Conservation (phyloP, 2,888 invertebrate species). For the Platycnemis pennipes region DNA sequence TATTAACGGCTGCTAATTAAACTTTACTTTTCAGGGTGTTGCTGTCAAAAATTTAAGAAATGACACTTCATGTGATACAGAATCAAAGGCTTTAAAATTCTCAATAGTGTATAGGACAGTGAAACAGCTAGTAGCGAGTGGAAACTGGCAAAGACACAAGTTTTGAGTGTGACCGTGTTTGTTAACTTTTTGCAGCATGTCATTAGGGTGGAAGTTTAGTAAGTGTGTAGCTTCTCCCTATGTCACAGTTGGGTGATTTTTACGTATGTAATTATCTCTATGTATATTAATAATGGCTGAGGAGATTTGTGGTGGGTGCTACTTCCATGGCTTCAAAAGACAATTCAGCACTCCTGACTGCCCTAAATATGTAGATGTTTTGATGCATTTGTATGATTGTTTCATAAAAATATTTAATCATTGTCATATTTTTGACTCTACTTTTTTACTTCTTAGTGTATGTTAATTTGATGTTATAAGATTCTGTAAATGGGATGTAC, state of each 20-base stretch:
- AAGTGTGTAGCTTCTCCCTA: not conserved
- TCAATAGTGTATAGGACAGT: not conserved
- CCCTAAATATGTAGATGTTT: constrained; percentile 5
- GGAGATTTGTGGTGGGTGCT: constrained; percentile 7
- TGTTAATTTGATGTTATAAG: constrained; percentile 1
- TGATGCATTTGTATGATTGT: constrained; percentile 35
- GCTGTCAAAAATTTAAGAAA: constrained; percentile 35
- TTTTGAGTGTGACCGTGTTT: not conserved
- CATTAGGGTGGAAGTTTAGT: not conserved
- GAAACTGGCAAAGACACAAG: not conserved
- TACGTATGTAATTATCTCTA: not conserved
- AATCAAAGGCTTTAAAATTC: constrained; percentile 7
- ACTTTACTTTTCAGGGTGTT: not conserved
- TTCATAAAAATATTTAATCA: constrained; percentile 17
- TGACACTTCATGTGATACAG: not conserved
- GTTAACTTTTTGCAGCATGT: not conserved
- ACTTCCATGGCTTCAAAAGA: constrained; percentile 32
- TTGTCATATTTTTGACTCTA: constrained; percentile 39
- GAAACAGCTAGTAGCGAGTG: not conserved
- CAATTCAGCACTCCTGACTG: constrained; percentile 28
- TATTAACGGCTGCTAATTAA: not conserved
- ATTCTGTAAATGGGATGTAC: constrained; percentile 54
- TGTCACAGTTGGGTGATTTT: not conserved
- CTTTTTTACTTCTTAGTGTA: constrained; percentile 9
- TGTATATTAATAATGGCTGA: constrained; percentile 1